phyloP scores from a whole-genome alignment of 2,888 invertebrate species.

The Dasysyrphus tricinctus region DNA sequence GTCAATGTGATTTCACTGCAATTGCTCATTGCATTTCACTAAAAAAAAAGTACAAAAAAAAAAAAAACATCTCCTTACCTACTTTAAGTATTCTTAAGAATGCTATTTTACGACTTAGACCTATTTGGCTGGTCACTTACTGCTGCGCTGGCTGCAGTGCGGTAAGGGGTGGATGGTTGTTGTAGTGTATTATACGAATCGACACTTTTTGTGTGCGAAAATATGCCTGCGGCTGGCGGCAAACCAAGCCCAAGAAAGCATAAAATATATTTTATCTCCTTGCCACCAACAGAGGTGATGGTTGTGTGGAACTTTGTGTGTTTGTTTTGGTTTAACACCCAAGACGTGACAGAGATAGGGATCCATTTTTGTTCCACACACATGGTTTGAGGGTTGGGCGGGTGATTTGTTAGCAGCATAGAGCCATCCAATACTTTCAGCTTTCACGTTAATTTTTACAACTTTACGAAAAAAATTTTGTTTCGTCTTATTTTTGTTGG shows the following conservation, averaged over 20 bases:
- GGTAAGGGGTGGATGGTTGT: neutral
- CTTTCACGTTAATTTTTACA: neutral
- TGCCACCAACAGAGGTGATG: neutral
- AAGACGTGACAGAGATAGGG: neutral
- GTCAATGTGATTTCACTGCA: conserved; percentile 5
- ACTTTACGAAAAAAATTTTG: neutral
- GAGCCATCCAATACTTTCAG: neutral
- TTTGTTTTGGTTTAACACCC: conserved; percentile 3
- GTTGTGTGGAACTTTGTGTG: neutral
- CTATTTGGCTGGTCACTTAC: neutral
- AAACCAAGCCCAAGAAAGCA: conserved; percentile 5
- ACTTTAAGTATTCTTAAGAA: conserved; percentile 3
- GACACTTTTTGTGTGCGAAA: neutral
- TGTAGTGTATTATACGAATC: neutral
- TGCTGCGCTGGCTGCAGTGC: neutral
- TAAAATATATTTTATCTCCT: conserved; percentile 5
- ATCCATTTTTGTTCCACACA: neutral
- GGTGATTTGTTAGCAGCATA: neutral
- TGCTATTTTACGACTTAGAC: conserved; percentile 8
- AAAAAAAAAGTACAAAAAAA: neutral
- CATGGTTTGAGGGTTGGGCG: neutral
- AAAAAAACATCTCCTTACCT: neutral
- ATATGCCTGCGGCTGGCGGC: conserved; percentile 1
- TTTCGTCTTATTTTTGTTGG: too few species aligned
- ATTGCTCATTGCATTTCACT: neutral